Base-by-base conservation (phyloP, 1,140 invertebrate genomes). In the Alviniconcha marisindica region DNA sequence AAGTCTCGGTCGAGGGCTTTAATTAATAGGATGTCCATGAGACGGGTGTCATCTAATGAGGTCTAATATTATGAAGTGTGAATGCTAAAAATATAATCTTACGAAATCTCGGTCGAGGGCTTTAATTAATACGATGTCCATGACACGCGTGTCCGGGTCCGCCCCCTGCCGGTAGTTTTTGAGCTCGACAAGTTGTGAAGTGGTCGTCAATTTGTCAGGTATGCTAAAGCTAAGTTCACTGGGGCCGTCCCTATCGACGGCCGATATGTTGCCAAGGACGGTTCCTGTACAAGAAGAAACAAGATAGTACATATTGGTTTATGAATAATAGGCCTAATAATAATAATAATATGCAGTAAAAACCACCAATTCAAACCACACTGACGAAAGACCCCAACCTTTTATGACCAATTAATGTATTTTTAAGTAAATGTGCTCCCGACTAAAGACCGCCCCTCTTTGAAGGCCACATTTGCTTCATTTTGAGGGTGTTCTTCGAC, bases 91-190 rank as follows among this genome's bases (percentile, higher is more conserved):
- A 76, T 76, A 15, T 12, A n/a, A 31, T 36, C 40, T 83, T 82
- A 90, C 89, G 69, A 79, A 87, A 80, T 90, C 89, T 77, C 89
- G 86, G 69, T 90, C 89, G 7, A 90, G 84, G 15, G 54, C n/a
- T n/a, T 79, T 44, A 21, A 84, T 87, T 24, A 90, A 83, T 33
- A 87, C 86, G 44, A 90, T 89, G 80, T 90, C 85, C 15, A 88
- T 88, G 40, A 82, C 66, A 71, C 82, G 69, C 15, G 86, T 84
- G 42, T 82, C 48, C 21, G 54, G 36, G 28, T 31, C 42, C 2
- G 85, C 78, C n/a, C n/a, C n/a, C 38, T 83, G 84, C 28, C 83
- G 77, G 12, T 84, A 79, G 40, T 74, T 80, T 66, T 84, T 87
- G 42, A 90, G 84, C n/a, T 84, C 73, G 10, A 90, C 89, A n/a